Percentiles rank a stretch among this genome's conserved stretches.
phyloP scores from a whole-genome alignment of 2,888 invertebrate genomes.

The Phlogophora meticulosa region DNA sequence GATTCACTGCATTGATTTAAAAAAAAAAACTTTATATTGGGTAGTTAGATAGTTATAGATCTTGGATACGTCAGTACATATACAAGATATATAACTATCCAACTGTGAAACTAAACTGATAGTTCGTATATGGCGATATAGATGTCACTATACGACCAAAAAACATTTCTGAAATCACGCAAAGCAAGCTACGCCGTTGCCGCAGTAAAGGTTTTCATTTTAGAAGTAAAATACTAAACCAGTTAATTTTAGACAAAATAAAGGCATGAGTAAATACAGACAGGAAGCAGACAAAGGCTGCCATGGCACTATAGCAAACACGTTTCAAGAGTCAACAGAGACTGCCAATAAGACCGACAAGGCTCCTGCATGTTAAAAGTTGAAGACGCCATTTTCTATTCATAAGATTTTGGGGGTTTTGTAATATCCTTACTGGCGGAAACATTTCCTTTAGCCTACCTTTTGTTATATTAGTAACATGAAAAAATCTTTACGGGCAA shows the following conservation, averaged over 20 bases:
- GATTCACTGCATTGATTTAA: too few species aligned
- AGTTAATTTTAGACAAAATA: conserved; percentile 8
- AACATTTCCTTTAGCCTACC: too few species aligned
- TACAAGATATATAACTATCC: too few species aligned
- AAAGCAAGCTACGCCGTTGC: background rate
- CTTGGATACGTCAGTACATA: too few species aligned
- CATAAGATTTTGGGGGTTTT: background rate
- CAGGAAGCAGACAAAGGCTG: conserved; percentile 23
- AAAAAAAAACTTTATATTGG: too few species aligned
- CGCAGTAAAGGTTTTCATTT: conserved; percentile 10
- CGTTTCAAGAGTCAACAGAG: conserved; percentile 10
- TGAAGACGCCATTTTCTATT: background rate
- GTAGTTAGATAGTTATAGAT: too few species aligned
- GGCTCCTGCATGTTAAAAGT: background rate
- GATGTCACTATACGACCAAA: background rate
- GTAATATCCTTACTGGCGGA: background rate
- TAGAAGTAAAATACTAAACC: conserved; percentile 10
- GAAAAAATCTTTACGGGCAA: too few species aligned
- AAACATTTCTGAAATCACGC: background rate
- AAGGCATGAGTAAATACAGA: conserved; percentile 40
- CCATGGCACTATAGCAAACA: background rate
- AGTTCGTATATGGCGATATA: too few species aligned
- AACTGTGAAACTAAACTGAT: too few species aligned
- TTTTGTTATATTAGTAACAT: too few species aligned
- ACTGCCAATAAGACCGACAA: conserved; percentile 14